Percentiles rank a stretch among this genome's conserved stretches.
These are phyloP conservation scores for Magallana ariakensis DNA, from an alignment of 1,140 invertebrate species.

Conservation along the genomic window DNA sequence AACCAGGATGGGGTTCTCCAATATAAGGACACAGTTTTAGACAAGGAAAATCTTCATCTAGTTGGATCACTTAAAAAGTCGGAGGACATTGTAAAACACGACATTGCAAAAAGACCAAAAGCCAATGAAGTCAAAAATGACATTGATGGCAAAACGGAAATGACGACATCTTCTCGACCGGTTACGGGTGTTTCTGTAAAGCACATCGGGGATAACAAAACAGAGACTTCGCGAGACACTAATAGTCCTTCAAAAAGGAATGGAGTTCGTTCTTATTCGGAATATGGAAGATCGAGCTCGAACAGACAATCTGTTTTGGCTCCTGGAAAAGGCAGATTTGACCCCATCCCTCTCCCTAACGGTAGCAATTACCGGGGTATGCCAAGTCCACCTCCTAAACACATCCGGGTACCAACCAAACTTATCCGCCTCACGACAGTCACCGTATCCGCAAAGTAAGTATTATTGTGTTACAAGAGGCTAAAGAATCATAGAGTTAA, in stretches of 20 bases:
- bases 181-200: constrained; percentile 43
- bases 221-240: constrained; percentile 12
- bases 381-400: neutral
- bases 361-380: constrained; percentile 28
- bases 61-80: constrained; percentile 6
- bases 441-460: constrained; percentile 54
- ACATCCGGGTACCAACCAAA: constrained; percentile 43
- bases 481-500: too few species aligned
- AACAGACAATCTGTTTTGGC: constrained; percentile 29
- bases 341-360: constrained; percentile 29
- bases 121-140: constrained; percentile 28
- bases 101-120: constrained; percentile 33
- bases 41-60: constrained; percentile 32
- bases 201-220: constrained; percentile 32
- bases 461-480: neutral
- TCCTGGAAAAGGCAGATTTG: constrained; percentile 38
- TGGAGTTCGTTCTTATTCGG: neutral
- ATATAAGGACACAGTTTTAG: constrained; percentile 41
- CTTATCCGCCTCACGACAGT: constrained; percentile 53
- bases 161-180: constrained; percentile 29
- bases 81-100: constrained; percentile 49
- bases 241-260: constrained; percentile 30
- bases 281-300: constrained; percentile 34
- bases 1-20: constrained; percentile 50
- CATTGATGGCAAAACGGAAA: constrained; percentile 41